phyloP scores from a whole-genome alignment of 2,888 invertebrate species.

The Tinea trinotella region DNA sequence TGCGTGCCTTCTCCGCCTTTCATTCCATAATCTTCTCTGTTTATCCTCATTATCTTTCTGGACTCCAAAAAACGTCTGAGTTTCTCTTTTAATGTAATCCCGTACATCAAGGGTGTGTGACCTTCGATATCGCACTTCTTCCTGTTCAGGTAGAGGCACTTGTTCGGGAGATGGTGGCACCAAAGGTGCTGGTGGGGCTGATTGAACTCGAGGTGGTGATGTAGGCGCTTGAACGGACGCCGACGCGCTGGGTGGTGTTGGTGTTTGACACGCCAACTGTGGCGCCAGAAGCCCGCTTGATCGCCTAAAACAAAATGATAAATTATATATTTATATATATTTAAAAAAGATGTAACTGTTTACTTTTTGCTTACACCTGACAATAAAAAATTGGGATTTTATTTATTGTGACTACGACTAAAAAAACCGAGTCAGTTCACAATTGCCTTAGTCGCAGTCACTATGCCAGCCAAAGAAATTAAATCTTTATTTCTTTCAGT shows the following conservation, averaged over 20 bases:
- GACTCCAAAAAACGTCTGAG: constrained; percentile 89
- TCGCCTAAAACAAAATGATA: constrained; percentile 50
- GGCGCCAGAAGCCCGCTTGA: constrained; percentile 60
- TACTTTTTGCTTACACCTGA: too few species aligned
- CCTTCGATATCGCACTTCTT: constrained; percentile 58
- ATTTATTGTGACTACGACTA: too few species aligned
- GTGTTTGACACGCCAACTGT: constrained; percentile 55
- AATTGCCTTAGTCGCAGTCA: too few species aligned
- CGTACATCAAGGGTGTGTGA: constrained; percentile 58
- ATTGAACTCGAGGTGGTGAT: constrained; percentile 50
- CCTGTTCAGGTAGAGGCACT: constrained; percentile 53
- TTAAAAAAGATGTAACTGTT: too few species aligned
- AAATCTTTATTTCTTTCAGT: too few species aligned
- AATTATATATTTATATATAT: neutral
- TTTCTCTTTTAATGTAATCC: constrained; percentile 83
- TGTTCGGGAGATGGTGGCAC: constrained; percentile 39
- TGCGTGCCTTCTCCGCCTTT: constrained; percentile 83
- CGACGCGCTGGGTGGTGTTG: constrained; percentile 32
- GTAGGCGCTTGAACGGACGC: constrained; percentile 43
- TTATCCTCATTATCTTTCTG: constrained; percentile 83
- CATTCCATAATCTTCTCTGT: constrained; percentile 83
- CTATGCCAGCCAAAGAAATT: too few species aligned
- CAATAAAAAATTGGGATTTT: too few species aligned
- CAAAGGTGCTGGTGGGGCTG: constrained; percentile 40
- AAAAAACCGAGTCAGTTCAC: too few species aligned